Evolutionary conservation across 2,113 vertebrate genomes (phyloP).

Genomic region (Oreochromis aureus): DNA sequence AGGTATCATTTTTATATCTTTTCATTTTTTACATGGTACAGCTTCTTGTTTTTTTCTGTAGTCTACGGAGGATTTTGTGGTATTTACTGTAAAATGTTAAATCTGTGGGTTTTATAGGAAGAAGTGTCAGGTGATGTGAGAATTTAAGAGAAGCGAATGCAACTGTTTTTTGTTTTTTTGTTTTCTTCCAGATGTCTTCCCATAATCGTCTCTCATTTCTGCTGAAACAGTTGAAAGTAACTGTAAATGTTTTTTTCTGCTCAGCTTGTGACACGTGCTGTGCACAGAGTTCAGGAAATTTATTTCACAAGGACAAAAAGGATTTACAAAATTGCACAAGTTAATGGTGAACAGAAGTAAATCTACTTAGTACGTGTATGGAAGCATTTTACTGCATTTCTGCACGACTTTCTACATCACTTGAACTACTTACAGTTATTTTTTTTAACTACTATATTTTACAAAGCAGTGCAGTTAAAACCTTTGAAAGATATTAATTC

Average conservation of each 20-base stretch:
- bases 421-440: fast-evolving
- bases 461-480: not conserved
- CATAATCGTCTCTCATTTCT: not conserved
- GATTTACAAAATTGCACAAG: not conserved
- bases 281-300: not conserved
- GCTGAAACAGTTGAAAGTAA: not conserved
- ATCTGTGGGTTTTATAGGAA: not conserved
- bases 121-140: not conserved
- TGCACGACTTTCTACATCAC: fast-evolving
- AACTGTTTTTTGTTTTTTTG: not conserved
- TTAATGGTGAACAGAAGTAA: not conserved
- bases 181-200: not conserved
- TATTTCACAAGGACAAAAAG: not conserved
- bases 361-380: fast-evolving
- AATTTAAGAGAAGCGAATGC: not conserved
- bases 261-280: not conserved
- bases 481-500: not conserved
- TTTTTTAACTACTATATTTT: not conserved
- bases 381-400: not conserved
- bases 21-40: fast-evolving
- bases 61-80: not conserved
- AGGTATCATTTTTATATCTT: not conserved
- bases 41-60: fast-evolving
- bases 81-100: not conserved
- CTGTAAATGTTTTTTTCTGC: not conserved